These are phyloP conservation scores for Dicyrtoma fusca DNA, from an alignment of 2,888 invertebrate genomes.

Conservation along the genomic window DNA sequence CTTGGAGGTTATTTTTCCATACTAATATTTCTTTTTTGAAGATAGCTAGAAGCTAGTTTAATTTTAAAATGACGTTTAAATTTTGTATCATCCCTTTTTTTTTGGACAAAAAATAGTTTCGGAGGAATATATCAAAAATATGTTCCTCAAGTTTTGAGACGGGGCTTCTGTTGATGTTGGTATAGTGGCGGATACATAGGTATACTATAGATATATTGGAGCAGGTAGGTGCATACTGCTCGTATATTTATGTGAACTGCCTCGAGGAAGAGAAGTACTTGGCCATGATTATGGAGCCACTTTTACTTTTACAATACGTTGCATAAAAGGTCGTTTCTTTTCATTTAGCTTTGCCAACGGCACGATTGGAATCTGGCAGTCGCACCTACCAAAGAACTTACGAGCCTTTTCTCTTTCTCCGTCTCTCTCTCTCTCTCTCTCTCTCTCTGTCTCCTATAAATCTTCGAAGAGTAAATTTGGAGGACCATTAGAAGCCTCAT, in stretches of 20 bases:
- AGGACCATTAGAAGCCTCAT: slow-evolving; percentile 47
- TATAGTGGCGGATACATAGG: no score
- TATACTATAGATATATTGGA: no score
- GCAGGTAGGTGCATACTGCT: no score
- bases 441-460: slow-evolving; percentile 32
- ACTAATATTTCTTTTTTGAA: no score
- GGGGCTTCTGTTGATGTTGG: no score
- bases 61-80: no score
- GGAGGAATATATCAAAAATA: no score
- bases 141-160: no score
- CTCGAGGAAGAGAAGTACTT: slow-evolving; percentile 15
- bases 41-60: no score
- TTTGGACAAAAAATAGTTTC: no score
- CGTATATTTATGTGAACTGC: slow-evolving; percentile 2
- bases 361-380: slow-evolving; percentile 32
- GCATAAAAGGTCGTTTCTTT: slow-evolving; percentile 28
- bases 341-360: slow-evolving; percentile 34
- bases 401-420: not conserved
- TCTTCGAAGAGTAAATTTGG: slow-evolving; percentile 30
- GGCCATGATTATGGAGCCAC: slow-evolving; percentile 19
- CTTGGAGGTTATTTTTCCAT: no score
- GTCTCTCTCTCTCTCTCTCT: not conserved
- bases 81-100: no score
- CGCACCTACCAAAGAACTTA: slow-evolving; percentile 23
- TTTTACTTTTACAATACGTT: slow-evolving; percentile 13